Evolutionary conservation across 2,888 invertebrate species (phyloP), one percentile per base, ranked within the genome.

Genomic region (Tenthredo amoena): DNA sequence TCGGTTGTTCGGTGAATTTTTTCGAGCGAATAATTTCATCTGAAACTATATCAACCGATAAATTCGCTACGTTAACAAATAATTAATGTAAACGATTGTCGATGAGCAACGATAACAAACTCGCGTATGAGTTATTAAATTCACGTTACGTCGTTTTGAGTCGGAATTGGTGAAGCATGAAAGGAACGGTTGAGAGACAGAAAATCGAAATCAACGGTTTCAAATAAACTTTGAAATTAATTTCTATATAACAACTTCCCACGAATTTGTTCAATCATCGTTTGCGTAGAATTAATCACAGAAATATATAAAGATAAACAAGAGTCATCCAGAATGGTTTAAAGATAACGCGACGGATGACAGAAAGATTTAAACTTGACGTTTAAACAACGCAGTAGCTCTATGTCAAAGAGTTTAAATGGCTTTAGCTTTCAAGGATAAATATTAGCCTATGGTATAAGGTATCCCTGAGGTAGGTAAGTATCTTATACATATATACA

Each of bases 391-490:
- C 40, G 31, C 74, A 18, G 74, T 43, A 74, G 74, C 43, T 74
- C 43, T 43, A 10, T 43, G 43, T 21, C 43, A 68, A 68, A 68
- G 34, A 68, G 50, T 50, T 18, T 50, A 50, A 76, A 76, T 76
- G 47, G 76, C 31, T 40, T 76, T 76, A 50, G 50, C 77, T 50
- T 77, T 55, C 50, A n/a, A 2, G 77, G 77, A 34, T 77, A 50
- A 77, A 77, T 77, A 50, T 77, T 26, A 77, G 77, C 77, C 31
- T 74, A 74, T 74, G 74, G 40, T 74, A 74, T 74, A 43, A 43
- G 18, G 43, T 40, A 74, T 74, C 43, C 21, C 43, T 74, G 74
- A 43, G 74, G 74, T 74, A 74, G 74, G 74, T 74, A 43, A 43
- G 43, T 74, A 43, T 55, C 18, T 47, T 76, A 34, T 55, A 77